Evolutionary conservation across 1,140 invertebrate genomes (phyloP), one percentile per base, ranked within the genome.

Genomic region (Armadillidium nasatum): DNA sequence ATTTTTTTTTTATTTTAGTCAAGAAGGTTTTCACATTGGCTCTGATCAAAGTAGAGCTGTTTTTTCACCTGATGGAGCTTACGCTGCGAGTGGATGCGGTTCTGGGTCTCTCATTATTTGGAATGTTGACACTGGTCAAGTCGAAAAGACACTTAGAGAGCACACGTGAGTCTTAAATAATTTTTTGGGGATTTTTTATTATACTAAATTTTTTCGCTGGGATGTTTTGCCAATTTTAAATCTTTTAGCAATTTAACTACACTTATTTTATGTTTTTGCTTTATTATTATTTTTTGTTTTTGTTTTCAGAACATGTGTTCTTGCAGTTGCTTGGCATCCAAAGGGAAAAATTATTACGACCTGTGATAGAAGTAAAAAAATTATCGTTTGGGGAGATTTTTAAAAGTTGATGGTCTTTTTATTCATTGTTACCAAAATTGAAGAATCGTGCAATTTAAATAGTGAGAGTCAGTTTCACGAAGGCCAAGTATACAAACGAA

Each of bases 101-200:
- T 95, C 98, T 85, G 96, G 96, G 19, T 88, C 90, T 44, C 89
- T 98, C 71, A 98, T 91, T 84, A 90, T 99, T 74, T 99, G 96
- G 96, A 93, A 94, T 83, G 89, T 95, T 21, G 84, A 86, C 72
- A 90, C 90, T 19, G 89, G 89, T 2, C 50, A 60, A 19, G 50
- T 60, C 50, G 50, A 15, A 15, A 60, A 7, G 50, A 1, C 1
- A 13, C 50, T 60, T 60, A 1, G 50, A 15, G 50, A 60, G 50
- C 50, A 60, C 19, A 7, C 11, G 50, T 60, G 7, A 19, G 50
- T 60, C 50, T 60, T 13, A 15, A 60, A 60, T 60, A 7, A 60
- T 60, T 15, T 60, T 60, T 60, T 60, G 46, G 46, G 46, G 4
- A 60, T 6, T 33, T 1, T 33, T 33, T 33, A 3, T 33, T 33